These are phyloP conservation scores for Atractosteus spatula DNA, from an alignment of 2,113 vertebrate species.

Conservation along the genomic window DNA sequence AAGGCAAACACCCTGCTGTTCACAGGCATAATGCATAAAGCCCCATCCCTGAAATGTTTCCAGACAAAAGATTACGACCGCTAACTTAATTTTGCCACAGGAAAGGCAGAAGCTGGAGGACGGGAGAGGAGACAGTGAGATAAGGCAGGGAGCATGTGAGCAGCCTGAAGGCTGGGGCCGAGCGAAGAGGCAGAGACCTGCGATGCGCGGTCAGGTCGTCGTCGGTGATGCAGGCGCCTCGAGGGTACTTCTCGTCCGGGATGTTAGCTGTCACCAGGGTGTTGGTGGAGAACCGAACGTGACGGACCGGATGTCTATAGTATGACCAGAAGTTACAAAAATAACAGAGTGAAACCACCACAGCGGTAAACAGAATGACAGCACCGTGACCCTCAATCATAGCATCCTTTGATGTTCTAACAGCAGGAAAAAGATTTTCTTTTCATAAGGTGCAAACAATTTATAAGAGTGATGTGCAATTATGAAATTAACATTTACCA, in stretches of 20 bases:
- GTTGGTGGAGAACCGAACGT: conserved; percentile 75
- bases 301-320: conserved; percentile 83
- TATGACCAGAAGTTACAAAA: no score
- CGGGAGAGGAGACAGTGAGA: background rate
- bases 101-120: background rate
- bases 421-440: no score
- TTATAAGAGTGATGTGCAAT: no score
- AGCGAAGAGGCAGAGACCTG: conserved; percentile 61
- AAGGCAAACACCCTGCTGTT: no score
- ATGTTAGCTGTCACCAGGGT: conserved; percentile 87
- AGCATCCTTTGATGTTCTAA: no score
- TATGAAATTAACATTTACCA: no score
- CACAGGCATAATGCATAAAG: no score
- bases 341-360: conserved; percentile 17
- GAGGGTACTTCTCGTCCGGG: conserved; percentile 81
- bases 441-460: no score
- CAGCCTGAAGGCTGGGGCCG: background rate
- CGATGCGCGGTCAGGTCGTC: conserved; percentile 83
- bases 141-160: background rate
- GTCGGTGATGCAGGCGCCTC: conserved; percentile 75
- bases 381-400: background rate
- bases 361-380: background rate
- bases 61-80: no score
- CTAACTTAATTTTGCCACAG: no score
- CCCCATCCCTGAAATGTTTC: no score